Conservation (phyloP, 2,113 vertebrate genomes). For the Campylomormyrus tamandua region DNA sequence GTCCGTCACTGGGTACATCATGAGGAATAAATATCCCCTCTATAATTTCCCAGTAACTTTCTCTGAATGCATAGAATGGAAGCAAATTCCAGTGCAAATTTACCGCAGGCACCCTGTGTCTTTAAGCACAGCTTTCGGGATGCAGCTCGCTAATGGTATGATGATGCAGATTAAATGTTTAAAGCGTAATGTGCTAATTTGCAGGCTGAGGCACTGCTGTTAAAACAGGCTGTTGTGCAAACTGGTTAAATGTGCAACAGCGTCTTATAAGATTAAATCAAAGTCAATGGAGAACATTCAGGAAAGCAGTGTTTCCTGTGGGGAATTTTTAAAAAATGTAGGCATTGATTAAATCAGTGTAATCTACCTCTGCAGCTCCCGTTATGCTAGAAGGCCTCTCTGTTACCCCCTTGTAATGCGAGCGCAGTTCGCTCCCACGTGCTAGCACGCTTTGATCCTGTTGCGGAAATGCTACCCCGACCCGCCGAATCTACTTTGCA, state of each 20-base stretch:
- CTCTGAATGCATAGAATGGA: not conserved
- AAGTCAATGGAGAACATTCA: constrained; percentile 1
- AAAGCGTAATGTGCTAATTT: not conserved
- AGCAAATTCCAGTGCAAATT: not conserved
- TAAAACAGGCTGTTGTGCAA: not conserved
- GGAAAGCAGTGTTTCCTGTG: not conserved
- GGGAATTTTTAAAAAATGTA: not conserved
- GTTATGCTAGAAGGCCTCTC: not conserved
- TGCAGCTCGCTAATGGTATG: too few relatives aligned
- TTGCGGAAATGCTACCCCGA: not conserved
- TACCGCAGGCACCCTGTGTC: not conserved
- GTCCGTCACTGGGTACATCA: not conserved
- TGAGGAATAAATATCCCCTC: not conserved
- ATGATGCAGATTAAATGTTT: not conserved
- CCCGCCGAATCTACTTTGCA: not conserved
- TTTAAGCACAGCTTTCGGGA: not conserved
- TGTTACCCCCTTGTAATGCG: not conserved
- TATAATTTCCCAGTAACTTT: not conserved
- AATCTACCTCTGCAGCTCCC: not conserved
- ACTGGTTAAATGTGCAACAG: constrained; percentile 6
- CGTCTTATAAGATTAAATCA: not conserved
- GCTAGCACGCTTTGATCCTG: not conserved
- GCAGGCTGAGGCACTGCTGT: not conserved
- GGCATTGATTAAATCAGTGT: constrained; percentile 1
- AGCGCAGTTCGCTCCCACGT: not conserved